A percentile compares a stretch with the other conserved stretches of the same genome.
Conservation (phyloP, 2,888 invertebrate species). For the Muschampia plurimacula region DNA sequence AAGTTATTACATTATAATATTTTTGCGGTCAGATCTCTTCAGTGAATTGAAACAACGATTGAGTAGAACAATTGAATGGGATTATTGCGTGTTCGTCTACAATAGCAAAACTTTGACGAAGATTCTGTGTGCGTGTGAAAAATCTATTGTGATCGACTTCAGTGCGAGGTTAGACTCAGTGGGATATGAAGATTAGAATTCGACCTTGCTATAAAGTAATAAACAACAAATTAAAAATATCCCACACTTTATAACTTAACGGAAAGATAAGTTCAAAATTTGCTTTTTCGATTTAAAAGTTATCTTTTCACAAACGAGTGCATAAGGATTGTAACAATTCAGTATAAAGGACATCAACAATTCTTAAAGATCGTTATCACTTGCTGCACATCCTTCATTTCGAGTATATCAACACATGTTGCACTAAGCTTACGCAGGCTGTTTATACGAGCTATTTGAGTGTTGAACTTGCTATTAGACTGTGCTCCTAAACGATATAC, state of each 20-base stretch:
- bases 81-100: slow-evolving; percentile 11
- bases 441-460: slow-evolving; percentile 30
- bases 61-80: slow-evolving; percentile 12
- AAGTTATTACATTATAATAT: background rate
- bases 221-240: background rate
- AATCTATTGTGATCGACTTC: background rate
- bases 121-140: background rate
- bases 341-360: background rate
- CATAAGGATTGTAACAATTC: background rate
- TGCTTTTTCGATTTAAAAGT: background rate
- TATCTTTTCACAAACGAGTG: background rate
- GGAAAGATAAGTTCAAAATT: background rate
- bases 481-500: background rate
- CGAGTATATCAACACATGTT: slow-evolving; percentile 7
- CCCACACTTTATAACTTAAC: background rate
- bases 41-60: background rate
- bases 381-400: background rate
- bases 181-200: background rate
- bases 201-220: background rate
- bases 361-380: background rate
- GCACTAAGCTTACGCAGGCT: slow-evolving; percentile 23
- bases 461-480: slow-evolving; percentile 23
- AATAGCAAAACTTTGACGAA: background rate
- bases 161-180: background rate
- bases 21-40: background rate